Conservation (phyloP, 2,888 invertebrate genomes). For the Lomographa bimaculata region DNA sequence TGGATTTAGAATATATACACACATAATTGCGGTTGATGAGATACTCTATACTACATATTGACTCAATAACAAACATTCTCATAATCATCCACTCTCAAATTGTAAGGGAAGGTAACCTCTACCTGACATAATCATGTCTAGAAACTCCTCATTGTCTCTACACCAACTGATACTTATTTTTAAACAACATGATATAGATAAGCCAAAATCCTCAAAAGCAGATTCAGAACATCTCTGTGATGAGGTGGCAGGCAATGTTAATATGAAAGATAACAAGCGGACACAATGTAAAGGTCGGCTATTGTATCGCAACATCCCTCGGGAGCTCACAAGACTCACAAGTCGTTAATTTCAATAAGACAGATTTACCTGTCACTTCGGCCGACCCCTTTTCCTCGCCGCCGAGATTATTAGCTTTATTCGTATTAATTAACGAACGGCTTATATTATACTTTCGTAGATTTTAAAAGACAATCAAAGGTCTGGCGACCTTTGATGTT, state of each 20-base stretch:
- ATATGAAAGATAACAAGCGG: constrained; percentile 28
- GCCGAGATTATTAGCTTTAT: constrained; percentile 52
- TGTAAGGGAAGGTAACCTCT: too few relatives aligned
- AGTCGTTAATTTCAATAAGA: constrained; percentile 64
- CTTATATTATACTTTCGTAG: constrained; percentile 3
- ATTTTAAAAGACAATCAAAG: not conserved
- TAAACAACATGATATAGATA: too few relatives aligned
- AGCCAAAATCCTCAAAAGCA: too few relatives aligned
- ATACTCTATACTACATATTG: too few relatives aligned
- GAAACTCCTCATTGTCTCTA: too few relatives aligned
- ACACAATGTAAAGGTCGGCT: constrained; percentile 24
- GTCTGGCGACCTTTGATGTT: too few relatives aligned
- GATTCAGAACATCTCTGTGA: constrained; percentile 9
- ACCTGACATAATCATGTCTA: too few relatives aligned
- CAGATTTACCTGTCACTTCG: constrained; percentile 46
- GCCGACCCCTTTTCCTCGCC: constrained; percentile 48
- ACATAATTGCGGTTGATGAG: too few relatives aligned
- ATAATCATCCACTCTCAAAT: too few relatives aligned
- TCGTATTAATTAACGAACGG: constrained; percentile 34
- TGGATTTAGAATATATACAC: too few relatives aligned
- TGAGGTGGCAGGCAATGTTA: constrained; percentile 21
- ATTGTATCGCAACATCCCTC: constrained; percentile 31
- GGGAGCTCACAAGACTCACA: constrained; percentile 53
- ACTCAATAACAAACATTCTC: too few relatives aligned
- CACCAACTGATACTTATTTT: too few relatives aligned